phyloP scores from a whole-genome alignment of 1,140 invertebrate species.

The Microvelia longipes region DNA sequence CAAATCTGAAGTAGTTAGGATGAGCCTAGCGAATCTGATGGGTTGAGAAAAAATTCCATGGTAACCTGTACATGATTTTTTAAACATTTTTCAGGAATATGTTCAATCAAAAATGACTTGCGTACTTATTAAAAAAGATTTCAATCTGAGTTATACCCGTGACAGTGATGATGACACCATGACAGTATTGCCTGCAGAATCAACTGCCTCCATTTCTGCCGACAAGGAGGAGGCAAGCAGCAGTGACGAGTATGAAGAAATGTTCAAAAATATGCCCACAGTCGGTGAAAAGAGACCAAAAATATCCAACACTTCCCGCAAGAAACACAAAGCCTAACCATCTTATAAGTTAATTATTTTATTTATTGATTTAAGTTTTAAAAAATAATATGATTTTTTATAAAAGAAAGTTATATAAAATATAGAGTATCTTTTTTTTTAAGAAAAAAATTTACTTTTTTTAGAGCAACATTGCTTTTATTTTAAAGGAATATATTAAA shows the following conservation, averaged over 20 bases:
- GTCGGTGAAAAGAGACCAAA: constrained; percentile 11
- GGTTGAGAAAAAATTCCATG: no score
- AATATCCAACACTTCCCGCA: background rate
- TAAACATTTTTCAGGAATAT: no score
- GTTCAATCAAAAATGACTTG: constrained; percentile 20
- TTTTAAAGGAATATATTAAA: no score
- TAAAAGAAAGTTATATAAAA: no score
- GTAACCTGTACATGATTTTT: no score
- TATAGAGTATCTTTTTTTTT: no score
- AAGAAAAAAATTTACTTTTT: no score
- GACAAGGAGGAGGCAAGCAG: constrained; percentile 3
- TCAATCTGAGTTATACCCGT: constrained; percentile 10
- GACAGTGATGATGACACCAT: constrained; percentile 5
- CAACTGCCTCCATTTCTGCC: background rate
- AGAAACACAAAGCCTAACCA: constrained; percentile 7
- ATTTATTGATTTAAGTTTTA: no score
- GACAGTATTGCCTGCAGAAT: constrained; percentile 3
- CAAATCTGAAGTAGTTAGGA: no score
- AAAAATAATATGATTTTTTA: no score
- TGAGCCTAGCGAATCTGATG: no score
- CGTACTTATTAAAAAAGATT: constrained; percentile 13
- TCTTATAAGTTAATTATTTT: background rate
- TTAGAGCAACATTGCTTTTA: no score
- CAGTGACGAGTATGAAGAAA: constrained; percentile 13
- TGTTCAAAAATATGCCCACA: constrained; percentile 15